Evolutionary conservation across 2,797 vertebrate genomes (phyloP).

Genomic region (Bradypus variegatus): DNA sequence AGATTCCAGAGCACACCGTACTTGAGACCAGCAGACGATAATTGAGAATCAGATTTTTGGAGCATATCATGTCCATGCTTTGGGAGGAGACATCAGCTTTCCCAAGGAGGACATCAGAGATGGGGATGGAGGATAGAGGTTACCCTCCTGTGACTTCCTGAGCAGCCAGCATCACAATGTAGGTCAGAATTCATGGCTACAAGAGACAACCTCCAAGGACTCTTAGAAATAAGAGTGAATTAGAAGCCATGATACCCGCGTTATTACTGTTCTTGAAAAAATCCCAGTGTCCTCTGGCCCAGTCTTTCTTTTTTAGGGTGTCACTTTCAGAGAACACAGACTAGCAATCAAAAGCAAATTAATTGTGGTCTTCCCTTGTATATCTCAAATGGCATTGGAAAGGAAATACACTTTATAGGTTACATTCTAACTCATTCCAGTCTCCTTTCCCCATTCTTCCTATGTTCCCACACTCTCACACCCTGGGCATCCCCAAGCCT

Average conservation of each 20-base stretch:
- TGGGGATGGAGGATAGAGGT: not conserved
- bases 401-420: not conserved
- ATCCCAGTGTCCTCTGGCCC: not conserved
- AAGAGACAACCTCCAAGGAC: not conserved
- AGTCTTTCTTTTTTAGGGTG: not conserved
- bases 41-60: not conserved
- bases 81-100: not conserved
- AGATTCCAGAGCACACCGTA: too few species aligned
- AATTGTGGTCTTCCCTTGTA: not conserved
- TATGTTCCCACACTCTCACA: not conserved
- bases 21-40: not conserved
- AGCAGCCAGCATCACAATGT: not conserved
- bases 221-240: not conserved
- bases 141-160: not conserved
- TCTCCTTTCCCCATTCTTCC: not conserved
- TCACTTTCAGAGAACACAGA: not conserved
- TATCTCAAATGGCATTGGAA: not conserved
- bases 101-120: rapidly evolving
- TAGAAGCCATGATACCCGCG: not conserved
- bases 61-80: not conserved
- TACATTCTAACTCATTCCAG: not conserved
- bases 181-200: not conserved
- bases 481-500: not conserved
- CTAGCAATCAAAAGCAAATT: not conserved
- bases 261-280: not conserved